A percentile compares a stretch with the other conserved stretches of the same genome.
These are phyloP conservation scores for Pemphredon lugubris DNA, from an alignment of 2,888 invertebrate genomes.

Conservation along the genomic window DNA sequence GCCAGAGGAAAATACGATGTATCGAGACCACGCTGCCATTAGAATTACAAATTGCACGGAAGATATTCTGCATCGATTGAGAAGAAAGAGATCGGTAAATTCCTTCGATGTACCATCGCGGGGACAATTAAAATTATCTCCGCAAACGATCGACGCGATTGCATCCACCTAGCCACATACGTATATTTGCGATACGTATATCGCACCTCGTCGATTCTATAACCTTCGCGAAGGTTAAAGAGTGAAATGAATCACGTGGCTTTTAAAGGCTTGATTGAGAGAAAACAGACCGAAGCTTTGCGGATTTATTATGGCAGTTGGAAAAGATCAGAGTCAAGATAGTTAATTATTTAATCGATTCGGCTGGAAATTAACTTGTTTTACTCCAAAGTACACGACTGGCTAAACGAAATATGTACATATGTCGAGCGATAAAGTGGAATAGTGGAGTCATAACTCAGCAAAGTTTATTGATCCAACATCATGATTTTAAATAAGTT, in stretches of 20 bases:
- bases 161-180: constrained; percentile 23
- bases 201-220: constrained; percentile 50
- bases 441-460: too few relatives aligned
- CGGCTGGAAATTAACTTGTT: too few relatives aligned
- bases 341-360: too few relatives aligned
- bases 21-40: background rate
- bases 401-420: too few relatives aligned
- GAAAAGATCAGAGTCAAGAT: too few relatives aligned
- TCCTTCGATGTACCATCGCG: constrained; percentile 1
- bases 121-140: constrained; percentile 26
- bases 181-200: constrained; percentile 21
- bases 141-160: constrained; percentile 35
- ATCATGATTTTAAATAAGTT: too few relatives aligned
- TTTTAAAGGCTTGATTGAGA: constrained; percentile 32
- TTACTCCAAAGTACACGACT: too few relatives aligned
- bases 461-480: too few relatives aligned
- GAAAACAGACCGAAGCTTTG: constrained; percentile 5
- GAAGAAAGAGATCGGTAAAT: constrained; percentile 29
- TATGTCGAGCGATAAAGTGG: too few relatives aligned
- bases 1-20: background rate
- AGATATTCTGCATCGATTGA: constrained; percentile 3
- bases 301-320: too few relatives aligned
- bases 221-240: constrained; percentile 68
- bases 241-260: constrained; percentile 23
- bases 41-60: constrained; percentile 24